Percentiles rank a stretch among this genome's conserved stretches.
Conservation (phyloP, 2,113 vertebrate species). For the Solenodon paradoxus region DNA sequence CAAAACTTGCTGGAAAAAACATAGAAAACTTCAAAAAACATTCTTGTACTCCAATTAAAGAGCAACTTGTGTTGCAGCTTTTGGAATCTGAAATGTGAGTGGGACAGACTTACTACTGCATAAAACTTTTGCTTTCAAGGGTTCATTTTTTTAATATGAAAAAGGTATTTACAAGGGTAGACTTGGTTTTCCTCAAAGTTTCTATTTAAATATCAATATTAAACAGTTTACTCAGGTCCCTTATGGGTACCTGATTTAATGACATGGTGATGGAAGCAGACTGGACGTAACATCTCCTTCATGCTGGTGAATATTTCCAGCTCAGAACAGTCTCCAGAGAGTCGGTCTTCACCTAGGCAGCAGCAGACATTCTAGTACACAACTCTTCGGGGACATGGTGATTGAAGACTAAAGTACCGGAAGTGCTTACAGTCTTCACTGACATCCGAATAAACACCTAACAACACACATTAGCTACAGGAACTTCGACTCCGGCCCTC, state of each 20-base stretch:
- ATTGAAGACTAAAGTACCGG: not conserved
- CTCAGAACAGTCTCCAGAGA: not conserved
- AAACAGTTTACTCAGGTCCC: not conserved
- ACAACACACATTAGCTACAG: not conserved
- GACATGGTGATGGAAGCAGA: slow-evolving; percentile 19
- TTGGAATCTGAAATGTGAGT: slow-evolving; percentile 39
- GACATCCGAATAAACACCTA: slow-evolving; percentile 14
- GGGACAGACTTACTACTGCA: not conserved
- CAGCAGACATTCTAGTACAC: not conserved
- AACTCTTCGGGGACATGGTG: not conserved
- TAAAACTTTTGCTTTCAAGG: not conserved
- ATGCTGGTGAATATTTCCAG: not conserved
- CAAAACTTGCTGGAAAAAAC: slow-evolving; percentile 6
- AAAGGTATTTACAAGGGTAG: not conserved
- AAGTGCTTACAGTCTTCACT: not conserved
- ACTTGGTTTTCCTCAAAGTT: slow-evolving; percentile 38
- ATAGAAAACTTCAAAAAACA: not conserved
- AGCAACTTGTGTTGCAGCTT: not conserved
- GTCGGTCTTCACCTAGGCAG: not conserved
- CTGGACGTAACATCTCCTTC: not conserved
- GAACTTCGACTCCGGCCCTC: not conserved
- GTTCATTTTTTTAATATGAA: not conserved
- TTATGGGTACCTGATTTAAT: slow-evolving; percentile 41
- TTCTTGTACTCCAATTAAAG: not conserved
- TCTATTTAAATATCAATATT: slow-evolving; percentile 32